phyloP scores from a whole-genome alignment of 2,888 invertebrate species.

The Epinotia bilunana region DNA sequence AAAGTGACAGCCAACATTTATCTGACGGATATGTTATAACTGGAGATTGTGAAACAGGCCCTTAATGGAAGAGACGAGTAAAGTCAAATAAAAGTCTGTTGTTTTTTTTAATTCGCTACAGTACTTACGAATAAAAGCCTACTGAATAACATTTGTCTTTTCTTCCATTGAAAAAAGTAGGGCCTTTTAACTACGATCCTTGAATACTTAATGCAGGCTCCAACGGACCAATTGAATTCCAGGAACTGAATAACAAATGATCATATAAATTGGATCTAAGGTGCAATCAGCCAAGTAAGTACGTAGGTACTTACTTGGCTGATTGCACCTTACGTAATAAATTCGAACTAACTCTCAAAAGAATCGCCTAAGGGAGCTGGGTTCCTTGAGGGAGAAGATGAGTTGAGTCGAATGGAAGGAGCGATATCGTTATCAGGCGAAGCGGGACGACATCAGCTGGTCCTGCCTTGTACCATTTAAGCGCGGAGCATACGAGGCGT shows the following conservation, averaged over 20 bases:
- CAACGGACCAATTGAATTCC: background rate
- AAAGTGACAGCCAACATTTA: no score
- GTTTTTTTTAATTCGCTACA: background rate
- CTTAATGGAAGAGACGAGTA: background rate
- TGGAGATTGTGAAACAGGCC: no score
- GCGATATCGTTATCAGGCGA: constrained; percentile 44
- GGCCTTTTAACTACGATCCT: background rate
- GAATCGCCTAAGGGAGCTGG: constrained; percentile 12
- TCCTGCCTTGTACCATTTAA: constrained; percentile 56
- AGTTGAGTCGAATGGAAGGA: constrained; percentile 31
- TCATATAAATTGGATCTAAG: background rate
- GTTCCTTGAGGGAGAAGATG: constrained; percentile 22
- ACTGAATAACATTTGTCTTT: constrained; percentile 4
- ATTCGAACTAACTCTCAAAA: background rate
- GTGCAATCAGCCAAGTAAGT: background rate
- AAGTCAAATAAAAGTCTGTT: background rate
- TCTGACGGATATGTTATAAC: no score
- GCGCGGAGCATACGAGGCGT: no score
- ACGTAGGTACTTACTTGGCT: no score
- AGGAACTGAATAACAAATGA: constrained; percentile 7
- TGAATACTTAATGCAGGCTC: constrained; percentile 15
- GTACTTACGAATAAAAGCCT: background rate
- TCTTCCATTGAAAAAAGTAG: constrained; percentile 7
- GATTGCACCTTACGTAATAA: background rate
- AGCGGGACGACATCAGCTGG: constrained; percentile 53